phyloP scores from a whole-genome alignment of 2,113 vertebrate species.

The Microcebus lehilahytsara region DNA sequence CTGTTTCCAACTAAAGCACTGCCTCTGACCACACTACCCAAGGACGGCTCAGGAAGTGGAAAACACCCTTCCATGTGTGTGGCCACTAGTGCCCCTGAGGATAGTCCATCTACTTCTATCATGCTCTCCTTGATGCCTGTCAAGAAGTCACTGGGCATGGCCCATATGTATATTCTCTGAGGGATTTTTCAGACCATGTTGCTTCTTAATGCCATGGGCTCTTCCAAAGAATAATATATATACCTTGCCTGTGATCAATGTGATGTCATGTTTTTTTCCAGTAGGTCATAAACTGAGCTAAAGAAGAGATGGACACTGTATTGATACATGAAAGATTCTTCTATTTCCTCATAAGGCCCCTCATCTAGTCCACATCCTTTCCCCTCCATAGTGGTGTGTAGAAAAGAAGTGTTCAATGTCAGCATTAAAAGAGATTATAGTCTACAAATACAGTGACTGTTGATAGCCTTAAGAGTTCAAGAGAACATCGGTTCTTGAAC shows the following conservation, averaged over 20 bases:
- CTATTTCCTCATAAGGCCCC: not conserved
- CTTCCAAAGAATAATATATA: not conserved
- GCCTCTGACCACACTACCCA: not conserved
- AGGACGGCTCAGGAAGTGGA: not conserved
- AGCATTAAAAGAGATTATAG: not conserved
- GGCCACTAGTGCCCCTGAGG: not conserved
- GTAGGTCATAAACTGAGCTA: not conserved
- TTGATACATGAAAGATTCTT: not conserved
- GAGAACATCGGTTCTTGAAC: not conserved
- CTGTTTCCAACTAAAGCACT: not conserved
- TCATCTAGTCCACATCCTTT: not conserved
- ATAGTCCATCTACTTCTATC: not conserved
- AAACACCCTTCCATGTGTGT: not conserved
- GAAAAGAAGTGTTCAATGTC: not conserved
- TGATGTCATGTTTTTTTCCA: not conserved
- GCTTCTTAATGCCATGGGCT: not conserved
- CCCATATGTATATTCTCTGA: not conserved
- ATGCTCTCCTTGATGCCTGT: not conserved
- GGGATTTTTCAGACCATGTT: not conserved
- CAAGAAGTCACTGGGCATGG: not conserved
- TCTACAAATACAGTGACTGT: not conserved
- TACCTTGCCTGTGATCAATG: not conserved
- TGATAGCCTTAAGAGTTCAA: not conserved
- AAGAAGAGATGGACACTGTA: not conserved
- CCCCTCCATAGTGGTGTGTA: not conserved